A percentile compares a stretch with the other conserved stretches of the same genome.
phyloP scores from a whole-genome alignment of 1,140 invertebrate species.

The Caerostris extrusa region DNA sequence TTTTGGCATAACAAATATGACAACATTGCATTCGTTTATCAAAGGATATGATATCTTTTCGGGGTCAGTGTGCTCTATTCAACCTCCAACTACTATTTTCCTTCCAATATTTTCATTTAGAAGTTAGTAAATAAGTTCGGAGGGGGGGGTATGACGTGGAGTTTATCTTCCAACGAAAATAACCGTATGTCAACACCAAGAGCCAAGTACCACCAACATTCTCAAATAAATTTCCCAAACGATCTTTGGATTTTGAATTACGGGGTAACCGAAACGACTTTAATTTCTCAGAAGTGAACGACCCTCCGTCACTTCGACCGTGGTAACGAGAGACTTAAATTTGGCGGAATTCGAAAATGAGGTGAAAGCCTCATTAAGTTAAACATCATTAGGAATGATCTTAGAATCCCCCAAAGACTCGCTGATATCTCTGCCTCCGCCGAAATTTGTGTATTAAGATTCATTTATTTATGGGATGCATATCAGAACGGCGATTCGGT shows the following conservation, averaged over 20 bases:
- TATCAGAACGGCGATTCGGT: too few relatives aligned
- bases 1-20: too few relatives aligned
- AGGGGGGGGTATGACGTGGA: not conserved
- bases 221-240: not conserved
- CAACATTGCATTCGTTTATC: too few relatives aligned
- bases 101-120: too few relatives aligned
- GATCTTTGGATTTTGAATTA: not conserved
- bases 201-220: not conserved
- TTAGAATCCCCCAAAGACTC: not conserved
- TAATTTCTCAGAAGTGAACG: not conserved
- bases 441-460: too few relatives aligned
- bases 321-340: slow-evolving; percentile 23
- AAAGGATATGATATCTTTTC: too few relatives aligned
- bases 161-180: not conserved
- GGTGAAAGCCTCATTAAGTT: not conserved
- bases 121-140: too few relatives aligned
- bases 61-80: too few relatives aligned
- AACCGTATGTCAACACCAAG: not conserved
- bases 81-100: too few relatives aligned
- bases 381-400: not conserved
- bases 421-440: not conserved
- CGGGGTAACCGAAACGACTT: not conserved
- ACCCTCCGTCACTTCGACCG: not conserved
- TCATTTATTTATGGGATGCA: too few relatives aligned
- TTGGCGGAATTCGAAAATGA: not conserved